Base-by-base conservation (phyloP, 2,888 invertebrate species). In the Papilio gigon region DNA sequence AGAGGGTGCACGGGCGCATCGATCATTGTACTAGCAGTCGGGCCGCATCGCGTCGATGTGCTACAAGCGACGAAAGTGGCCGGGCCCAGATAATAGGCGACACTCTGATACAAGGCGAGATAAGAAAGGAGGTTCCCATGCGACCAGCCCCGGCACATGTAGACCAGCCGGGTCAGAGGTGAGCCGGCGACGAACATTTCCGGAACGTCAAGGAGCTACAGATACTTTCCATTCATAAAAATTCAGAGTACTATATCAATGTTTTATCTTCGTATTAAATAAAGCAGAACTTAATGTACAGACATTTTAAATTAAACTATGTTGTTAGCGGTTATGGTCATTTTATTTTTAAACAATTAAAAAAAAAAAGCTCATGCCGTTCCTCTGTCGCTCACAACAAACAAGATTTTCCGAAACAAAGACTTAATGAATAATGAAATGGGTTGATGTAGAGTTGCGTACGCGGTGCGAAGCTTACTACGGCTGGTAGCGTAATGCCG, bases 31-130 rank as follows among this genome's bases (percentile, higher is more conserved):
- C 78, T 79, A 78, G 76, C 82, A 84, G 82, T 82, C 83, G 83
- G 77, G 85, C 86, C 83, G 85, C 82, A 83, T 84, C 84, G 81
- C 80, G 84, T 84, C 85, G 84, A 83, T 84, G 78, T 81, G 79
- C 82, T 81, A 90, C 90, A 89, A 87, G 88, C 85, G 81, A 85
- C 86, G 84, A 88, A 89, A 89, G 86, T 87, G 87, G 83, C 85
- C 85, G 83, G 84, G 82, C 82, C 78, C 80, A 91, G 92, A 92
- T 92, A 91, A 90, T 90, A 83, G 90, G 86, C 87, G 89, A 91
- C 91, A 91, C 84, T 84, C 81, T 82, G 91, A 92, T 92, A 92
- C 92, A 90, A 88, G 84, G 79, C 78, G 74, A 87, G 91, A 92
- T 92, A 91, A 90, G 82, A 73, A 78, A 81, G 84, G 82, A 83